Evolutionary conservation across 1,140 invertebrate genomes (phyloP).

Genomic region (Drosophila prosaltans): DNA sequence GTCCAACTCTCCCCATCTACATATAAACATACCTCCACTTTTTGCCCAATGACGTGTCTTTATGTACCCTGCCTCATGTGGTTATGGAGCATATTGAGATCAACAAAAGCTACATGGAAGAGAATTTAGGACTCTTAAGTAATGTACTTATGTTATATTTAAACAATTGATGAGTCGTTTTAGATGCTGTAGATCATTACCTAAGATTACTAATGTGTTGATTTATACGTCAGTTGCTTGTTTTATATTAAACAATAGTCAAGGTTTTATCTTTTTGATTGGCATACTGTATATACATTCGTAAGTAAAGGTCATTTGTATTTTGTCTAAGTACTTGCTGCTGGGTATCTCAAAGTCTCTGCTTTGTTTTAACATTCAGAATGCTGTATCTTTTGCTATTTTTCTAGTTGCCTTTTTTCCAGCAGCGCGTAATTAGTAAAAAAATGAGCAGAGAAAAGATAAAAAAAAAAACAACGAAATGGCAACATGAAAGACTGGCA

Average conservation of each 20-base stretch:
- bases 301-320: too few species aligned
- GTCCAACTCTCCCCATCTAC: slow-evolving; percentile 3
- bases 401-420: slow-evolving; percentile 31
- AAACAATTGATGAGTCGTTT: too few species aligned
- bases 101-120: neutral
- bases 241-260: too few species aligned
- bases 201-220: too few species aligned
- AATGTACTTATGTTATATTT: too few species aligned
- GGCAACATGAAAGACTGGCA: slow-evolving; percentile 63
- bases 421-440: slow-evolving; percentile 34
- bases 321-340: neutral
- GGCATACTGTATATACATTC: too few species aligned
- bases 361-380: neutral
- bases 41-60: slow-evolving; percentile 17
- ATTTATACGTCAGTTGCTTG: too few species aligned
- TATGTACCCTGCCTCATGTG: neutral
- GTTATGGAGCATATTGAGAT: neutral
- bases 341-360: neutral
- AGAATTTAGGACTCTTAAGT: too few species aligned
- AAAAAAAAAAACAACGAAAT: slow-evolving; percentile 43
- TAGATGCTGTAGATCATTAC: too few species aligned
- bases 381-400: slow-evolving; percentile 29
- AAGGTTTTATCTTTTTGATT: too few species aligned
- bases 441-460: slow-evolving; percentile 19
- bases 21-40: slow-evolving; percentile 14